A percentile compares a stretch with the other conserved stretches of the same genome.
These are phyloP conservation scores for Drosophila tanythrix DNA, from an alignment of 2,888 invertebrate species.

Conservation along the genomic window DNA sequence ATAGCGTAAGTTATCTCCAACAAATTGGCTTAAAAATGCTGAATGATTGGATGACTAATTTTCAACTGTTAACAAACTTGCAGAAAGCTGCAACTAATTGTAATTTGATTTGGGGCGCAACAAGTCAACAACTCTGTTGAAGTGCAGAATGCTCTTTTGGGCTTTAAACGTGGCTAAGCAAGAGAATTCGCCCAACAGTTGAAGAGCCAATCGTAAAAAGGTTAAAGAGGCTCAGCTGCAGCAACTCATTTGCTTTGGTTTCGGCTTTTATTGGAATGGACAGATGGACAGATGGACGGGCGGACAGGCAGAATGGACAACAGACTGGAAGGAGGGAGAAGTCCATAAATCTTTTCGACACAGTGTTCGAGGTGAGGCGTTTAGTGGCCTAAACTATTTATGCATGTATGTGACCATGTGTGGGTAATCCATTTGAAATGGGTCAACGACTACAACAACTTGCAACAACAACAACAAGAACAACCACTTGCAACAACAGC, in stretches of 20 bases:
- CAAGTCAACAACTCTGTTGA: constrained; percentile 48
- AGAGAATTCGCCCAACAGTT: constrained; percentile 55
- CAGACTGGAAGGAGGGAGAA: constrained; percentile 25
- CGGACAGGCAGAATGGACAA: neutral
- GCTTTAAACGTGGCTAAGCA: constrained; percentile 6
- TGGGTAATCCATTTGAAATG: constrained; percentile 79
- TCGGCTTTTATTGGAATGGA: constrained; percentile 49
- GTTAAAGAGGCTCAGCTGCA: constrained; percentile 43
- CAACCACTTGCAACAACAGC: constrained; percentile 18
- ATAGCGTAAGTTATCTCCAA: neutral
- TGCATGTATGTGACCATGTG: constrained; percentile 37
- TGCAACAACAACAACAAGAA: constrained; percentile 23
- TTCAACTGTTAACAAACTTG: neutral
- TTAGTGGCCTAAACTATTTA: constrained; percentile 73
- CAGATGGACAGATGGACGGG: neutral
- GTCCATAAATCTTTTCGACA: constrained; percentile 75
- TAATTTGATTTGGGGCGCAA: constrained; percentile 46
- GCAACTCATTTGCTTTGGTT: constrained; percentile 61
- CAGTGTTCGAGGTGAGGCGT: constrained; percentile 61
- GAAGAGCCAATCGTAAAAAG: constrained; percentile 50
- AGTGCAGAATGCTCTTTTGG: constrained; percentile 15
- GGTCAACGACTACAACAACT: constrained; percentile 71
- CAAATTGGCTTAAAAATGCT: constrained; percentile 11
- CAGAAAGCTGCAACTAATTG: constrained; percentile 22
- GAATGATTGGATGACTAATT: neutral